phyloP scores from a whole-genome alignment of 2,113 vertebrate genomes.

The Pseudopipra pipra region DNA sequence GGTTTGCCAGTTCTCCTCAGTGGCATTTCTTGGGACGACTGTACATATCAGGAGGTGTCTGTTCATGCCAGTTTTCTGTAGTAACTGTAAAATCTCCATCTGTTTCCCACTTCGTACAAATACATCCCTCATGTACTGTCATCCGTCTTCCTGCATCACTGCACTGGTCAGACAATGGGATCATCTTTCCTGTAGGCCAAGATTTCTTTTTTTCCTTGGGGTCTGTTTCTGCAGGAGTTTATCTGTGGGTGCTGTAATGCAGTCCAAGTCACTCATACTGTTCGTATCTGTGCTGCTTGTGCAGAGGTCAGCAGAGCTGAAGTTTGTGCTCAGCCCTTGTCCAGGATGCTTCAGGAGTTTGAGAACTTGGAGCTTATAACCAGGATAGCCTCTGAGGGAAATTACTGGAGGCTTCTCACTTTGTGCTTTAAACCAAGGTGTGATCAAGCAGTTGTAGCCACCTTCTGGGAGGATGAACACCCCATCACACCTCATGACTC shows the following conservation, averaged over 20 bases:
- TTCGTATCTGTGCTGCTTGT: not conserved
- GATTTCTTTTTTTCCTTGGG: not conserved
- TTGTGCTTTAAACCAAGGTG: not conserved
- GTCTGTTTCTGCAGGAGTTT: not conserved
- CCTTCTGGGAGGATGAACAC: not conserved
- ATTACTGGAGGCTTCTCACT: not conserved
- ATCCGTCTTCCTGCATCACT: accelerated
- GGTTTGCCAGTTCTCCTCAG: not conserved
- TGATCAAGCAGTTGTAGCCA: accelerated
- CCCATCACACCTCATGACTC: not conserved
- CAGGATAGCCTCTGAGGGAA: not conserved
- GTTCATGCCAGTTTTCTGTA: not conserved
- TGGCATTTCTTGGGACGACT: not conserved
- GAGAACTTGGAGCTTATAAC: not conserved
- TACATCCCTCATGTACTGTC: not conserved
- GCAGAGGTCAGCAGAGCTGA: not conserved
- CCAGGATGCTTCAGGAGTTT: not conserved
- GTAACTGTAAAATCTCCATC: not conserved
- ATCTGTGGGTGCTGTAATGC: not conserved
- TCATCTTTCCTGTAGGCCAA: accelerated
- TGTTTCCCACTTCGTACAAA: not conserved
- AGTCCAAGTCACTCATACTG: not conserved
- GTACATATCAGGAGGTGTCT: not conserved
- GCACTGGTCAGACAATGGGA: not conserved
- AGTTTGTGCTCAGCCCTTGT: not conserved